Evolutionary conservation across 2,888 invertebrate species (phyloP).

Genomic region (Papilio gigon): DNA sequence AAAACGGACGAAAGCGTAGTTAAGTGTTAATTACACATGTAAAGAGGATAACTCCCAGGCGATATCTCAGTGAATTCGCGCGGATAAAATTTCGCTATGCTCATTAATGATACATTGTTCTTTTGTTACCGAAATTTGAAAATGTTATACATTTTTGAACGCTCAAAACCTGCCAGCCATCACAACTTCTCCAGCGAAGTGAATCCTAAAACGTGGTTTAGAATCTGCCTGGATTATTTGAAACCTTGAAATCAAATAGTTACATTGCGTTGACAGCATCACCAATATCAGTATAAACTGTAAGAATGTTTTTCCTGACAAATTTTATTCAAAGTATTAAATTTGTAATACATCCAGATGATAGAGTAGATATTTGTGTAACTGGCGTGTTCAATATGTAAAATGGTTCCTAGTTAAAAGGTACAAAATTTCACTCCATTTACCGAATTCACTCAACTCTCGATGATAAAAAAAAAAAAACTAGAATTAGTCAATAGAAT

Average conservation of each 20-base stretch:
- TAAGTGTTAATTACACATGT: constrained; percentile 42
- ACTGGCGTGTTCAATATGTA: constrained; percentile 1
- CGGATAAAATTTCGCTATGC: constrained; percentile 29
- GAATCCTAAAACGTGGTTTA: neutral
- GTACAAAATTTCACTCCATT: constrained; percentile 23
- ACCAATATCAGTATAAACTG: no score
- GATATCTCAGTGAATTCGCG: constrained; percentile 31
- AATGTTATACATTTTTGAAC: no score
- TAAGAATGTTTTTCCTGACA: no score
- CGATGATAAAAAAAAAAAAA: constrained; percentile 22
- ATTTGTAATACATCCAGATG: neutral
- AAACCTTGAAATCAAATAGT: no score
- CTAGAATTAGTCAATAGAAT: constrained; percentile 33
- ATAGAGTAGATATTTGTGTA: neutral
- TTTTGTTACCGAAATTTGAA: constrained; percentile 4
- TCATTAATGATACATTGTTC: constrained; percentile 33
- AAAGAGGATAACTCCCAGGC: constrained; percentile 36
- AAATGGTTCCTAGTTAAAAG: neutral
- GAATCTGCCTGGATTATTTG: no score
- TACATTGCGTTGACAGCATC: no score
- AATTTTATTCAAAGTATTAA: no score
- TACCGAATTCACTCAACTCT: constrained; percentile 17
- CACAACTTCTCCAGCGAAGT: neutral
- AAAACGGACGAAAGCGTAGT: constrained; percentile 39
- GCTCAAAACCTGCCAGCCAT: neutral